These are phyloP conservation scores for Tetragonula clypearis DNA, from an alignment of 1,140 invertebrate genomes.

Conservation along the genomic window DNA sequence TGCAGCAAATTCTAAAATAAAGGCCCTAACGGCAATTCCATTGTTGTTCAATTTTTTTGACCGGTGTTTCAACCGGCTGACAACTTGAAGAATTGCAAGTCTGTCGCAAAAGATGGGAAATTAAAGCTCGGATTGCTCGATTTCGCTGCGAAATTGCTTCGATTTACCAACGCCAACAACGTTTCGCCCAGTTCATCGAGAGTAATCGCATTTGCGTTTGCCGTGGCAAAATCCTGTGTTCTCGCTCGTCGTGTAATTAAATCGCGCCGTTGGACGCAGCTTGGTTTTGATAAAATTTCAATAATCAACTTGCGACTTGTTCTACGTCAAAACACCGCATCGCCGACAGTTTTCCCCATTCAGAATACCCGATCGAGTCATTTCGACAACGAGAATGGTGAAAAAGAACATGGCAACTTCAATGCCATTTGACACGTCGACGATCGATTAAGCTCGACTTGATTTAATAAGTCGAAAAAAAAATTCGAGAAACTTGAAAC, in stretches of 20 bases:
- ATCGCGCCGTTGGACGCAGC: background rate
- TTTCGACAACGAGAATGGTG: background rate
- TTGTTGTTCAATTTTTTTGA: background rate
- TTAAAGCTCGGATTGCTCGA: background rate
- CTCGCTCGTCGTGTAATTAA: background rate
- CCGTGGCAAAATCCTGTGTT: background rate
- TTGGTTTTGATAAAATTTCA: background rate
- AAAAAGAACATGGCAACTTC: too few species aligned
- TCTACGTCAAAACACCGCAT: background rate
- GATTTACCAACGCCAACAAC: background rate
- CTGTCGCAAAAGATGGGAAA: background rate
- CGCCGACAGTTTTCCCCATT: background rate
- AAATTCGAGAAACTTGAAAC: background rate
- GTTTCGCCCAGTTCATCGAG: background rate
- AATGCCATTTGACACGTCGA: background rate
- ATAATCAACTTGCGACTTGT: background rate
- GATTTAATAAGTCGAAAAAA: background rate
- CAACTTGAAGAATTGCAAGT: too few species aligned
- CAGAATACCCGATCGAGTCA: background rate
- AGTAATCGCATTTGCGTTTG: conserved; percentile 26
- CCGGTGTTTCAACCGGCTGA: background rate
- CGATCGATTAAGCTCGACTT: too few species aligned
- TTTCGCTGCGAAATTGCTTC: background rate
- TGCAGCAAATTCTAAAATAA: background rate
- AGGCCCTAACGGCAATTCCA: background rate